Conservation (phyloP, 2,888 invertebrate genomes). For the Pandemis corylana region DNA sequence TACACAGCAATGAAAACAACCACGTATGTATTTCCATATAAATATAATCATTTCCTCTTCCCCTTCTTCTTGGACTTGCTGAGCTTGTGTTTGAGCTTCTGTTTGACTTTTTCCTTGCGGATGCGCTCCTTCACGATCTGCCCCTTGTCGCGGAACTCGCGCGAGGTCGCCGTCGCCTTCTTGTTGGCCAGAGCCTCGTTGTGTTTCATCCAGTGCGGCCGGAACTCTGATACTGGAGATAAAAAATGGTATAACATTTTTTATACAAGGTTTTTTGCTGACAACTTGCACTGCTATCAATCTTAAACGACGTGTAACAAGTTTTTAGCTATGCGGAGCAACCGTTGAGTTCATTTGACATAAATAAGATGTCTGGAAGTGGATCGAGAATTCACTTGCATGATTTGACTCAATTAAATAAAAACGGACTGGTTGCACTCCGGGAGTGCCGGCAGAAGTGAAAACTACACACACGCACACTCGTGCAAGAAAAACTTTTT, state of each 20-base stretch:
- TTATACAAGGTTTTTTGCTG: no score
- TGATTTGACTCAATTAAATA: no score
- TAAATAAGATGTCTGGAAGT: no score
- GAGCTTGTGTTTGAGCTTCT: slow-evolving; percentile 76
- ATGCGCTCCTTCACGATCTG: slow-evolving; percentile 91
- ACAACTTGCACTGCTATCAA: no score
- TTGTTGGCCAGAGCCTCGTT: slow-evolving; percentile 89
- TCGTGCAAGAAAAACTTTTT: no score
- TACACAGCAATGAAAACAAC: neutral
- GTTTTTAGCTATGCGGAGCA: no score
- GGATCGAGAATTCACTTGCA: no score
- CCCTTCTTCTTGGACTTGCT: slow-evolving; percentile 70
- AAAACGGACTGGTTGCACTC: no score
- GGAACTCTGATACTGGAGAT: slow-evolving; percentile 79
- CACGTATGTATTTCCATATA: neutral
- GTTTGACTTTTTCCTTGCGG: slow-evolving; percentile 86
- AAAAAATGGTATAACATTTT: neutral
- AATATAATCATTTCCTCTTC: slow-evolving; percentile 34
- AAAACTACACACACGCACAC: no score
- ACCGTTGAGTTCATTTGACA: no score
- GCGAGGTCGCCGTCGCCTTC: slow-evolving; percentile 78
- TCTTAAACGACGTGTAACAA: no score
- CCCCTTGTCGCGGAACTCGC: slow-evolving; percentile 89
- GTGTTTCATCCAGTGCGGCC: slow-evolving; percentile 91
- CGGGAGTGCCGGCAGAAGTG: no score